phyloP scores from a whole-genome alignment of 2,888 invertebrate species.

The Prosapia bicincta region DNA sequence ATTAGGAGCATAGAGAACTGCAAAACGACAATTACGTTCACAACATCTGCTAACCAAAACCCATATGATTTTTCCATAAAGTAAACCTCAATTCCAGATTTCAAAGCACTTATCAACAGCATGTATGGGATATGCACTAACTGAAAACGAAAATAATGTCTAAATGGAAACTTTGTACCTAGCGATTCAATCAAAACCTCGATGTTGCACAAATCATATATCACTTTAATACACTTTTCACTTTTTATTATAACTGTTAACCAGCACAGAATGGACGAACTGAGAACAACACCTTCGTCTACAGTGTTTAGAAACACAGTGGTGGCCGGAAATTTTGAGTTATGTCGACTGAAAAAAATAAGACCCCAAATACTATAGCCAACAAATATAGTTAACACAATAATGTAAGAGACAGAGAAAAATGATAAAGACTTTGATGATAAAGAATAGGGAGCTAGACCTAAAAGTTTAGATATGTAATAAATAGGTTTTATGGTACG shows the following conservation, averaged over 20 bases:
- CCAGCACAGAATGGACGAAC: neutral
- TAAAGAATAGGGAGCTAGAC: neutral
- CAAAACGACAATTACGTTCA: neutral
- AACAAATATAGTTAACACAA: neutral
- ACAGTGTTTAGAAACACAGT: neutral
- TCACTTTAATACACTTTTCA: neutral
- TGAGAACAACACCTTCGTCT: neutral
- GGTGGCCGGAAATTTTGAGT: neutral
- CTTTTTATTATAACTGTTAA: neutral
- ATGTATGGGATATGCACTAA: neutral
- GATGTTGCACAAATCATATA: neutral
- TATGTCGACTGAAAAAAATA: neutral
- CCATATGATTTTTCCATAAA: neutral
- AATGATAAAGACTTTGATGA: neutral
- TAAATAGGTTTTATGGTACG: neutral
- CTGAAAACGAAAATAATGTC: neutral
- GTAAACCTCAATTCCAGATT: neutral
- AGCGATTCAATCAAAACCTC: neutral
- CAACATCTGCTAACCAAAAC: neutral
- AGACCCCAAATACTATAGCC: neutral
- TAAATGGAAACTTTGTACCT: neutral
- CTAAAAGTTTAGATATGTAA: neutral
- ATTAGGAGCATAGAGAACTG: neutral
- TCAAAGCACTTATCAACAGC: neutral
- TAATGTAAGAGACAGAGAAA: neutral